phyloP scores from a whole-genome alignment of 2,888 invertebrate genomes.

The Trissolcus japonicus region DNA sequence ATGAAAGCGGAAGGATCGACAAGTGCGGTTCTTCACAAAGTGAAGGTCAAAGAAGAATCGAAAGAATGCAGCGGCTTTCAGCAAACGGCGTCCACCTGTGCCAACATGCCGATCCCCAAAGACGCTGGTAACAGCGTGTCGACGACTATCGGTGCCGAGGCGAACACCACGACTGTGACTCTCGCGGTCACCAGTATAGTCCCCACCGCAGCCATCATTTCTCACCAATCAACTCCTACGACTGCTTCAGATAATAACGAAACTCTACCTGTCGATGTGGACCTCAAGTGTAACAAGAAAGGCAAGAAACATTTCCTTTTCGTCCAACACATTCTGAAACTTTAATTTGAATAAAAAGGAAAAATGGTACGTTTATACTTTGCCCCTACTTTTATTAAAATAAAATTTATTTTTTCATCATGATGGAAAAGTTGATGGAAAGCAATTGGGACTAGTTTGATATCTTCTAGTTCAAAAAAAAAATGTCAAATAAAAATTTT shows the following conservation, averaged over 20 bases:
- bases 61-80: conserved; percentile 69
- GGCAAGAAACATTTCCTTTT: conserved; percentile 51
- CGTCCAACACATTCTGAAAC: too few relatives aligned
- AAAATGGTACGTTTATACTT: too few relatives aligned
- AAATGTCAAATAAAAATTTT: too few relatives aligned
- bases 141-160: conserved; percentile 49
- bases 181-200: conserved; percentile 52
- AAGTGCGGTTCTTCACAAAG: conserved; percentile 67
- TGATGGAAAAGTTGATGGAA: neutral
- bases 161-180: conserved; percentile 55
- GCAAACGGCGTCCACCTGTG: conserved; percentile 57
- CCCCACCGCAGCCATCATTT: conserved; percentile 64
- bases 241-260: conserved; percentile 62
- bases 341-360: too few relatives aligned
- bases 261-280: conserved; percentile 59
- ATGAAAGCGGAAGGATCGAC: conserved; percentile 73
- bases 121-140: conserved; percentile 36
- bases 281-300: conserved; percentile 68
- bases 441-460: neutral
- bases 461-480: too few relatives aligned
- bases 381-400: too few relatives aligned
- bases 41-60: conserved; percentile 73
- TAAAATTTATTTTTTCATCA: neutral
- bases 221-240: conserved; percentile 60
- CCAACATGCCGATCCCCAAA: conserved; percentile 58